These are phyloP conservation scores for Brachypodius melanocephalos DNA, from an alignment of 2,113 vertebrate genomes.

Conservation along the genomic window DNA sequence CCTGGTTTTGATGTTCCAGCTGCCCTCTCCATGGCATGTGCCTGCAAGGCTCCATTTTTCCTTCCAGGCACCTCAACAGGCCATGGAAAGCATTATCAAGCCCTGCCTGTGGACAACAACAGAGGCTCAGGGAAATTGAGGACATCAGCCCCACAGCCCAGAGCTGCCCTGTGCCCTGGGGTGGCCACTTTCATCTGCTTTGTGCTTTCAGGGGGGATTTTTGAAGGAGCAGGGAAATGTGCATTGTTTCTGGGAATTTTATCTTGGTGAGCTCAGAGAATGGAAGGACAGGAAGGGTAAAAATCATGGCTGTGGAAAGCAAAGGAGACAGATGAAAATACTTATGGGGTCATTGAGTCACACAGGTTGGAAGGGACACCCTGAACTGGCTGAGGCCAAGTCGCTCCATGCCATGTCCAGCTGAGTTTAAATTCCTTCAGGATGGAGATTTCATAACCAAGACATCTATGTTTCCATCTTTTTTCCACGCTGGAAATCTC, in stretches of 20 bases:
- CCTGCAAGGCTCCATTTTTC: not conserved
- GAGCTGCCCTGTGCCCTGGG: not conserved
- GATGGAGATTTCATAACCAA: not conserved
- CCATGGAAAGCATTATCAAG: not conserved
- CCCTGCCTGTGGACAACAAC: rapidly evolving
- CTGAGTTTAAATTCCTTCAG: not conserved
- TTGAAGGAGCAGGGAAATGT: not conserved
- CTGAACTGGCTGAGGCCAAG: not conserved
- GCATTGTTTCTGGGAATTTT: not conserved
- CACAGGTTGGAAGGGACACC: not conserved
- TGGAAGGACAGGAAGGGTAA: not conserved
- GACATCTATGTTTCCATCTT: not conserved
- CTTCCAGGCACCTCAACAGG: not conserved
- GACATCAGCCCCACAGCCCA: not conserved
- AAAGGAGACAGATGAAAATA: not conserved
- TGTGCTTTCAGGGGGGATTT: not conserved
- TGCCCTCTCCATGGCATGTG: too few species aligned
- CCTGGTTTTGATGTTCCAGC: not conserved
- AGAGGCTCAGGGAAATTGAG: not conserved
- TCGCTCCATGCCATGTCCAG: not conserved
- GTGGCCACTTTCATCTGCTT: not conserved
- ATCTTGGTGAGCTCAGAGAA: not conserved
- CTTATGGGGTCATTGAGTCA: not conserved
- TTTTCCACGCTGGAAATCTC: not conserved
- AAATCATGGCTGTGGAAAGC: not conserved